Base-by-base conservation (phyloP, 2,113 vertebrate species). In the Daphoenositta chrysoptera region DNA sequence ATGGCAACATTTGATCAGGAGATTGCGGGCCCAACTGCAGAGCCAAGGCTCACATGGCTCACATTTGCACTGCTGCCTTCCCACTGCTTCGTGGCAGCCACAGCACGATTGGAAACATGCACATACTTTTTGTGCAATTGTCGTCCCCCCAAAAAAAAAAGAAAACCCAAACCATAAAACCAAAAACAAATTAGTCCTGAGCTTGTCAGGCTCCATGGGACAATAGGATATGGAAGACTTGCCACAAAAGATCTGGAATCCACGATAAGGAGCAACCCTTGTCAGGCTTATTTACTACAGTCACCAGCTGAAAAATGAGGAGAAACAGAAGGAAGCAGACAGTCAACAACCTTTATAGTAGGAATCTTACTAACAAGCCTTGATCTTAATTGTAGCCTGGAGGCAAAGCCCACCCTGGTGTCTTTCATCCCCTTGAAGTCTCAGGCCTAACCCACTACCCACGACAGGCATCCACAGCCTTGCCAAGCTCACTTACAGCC, bases 391-490 rank as follows among this genome's bases (percentile, higher is more conserved):
- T 90, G 79, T 24, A 96, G 95, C 93, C 75, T 73, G 33, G 35
- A 96, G 95, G 84, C 85, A 95, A 96, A 95, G 95, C 96, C 94
- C 96, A 97, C 93, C 93, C 95, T 85, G 84, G 82, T 93, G 91
- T 94, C 78, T 96, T 96, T 96, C 82, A 96, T 97, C 58, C 87
- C 48, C 88, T 93, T 93, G 82, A 95, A 96, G 85, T 90, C 50
- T 90, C 78, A 88, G 58, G 23, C 39, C 79, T 87, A 94, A 87
- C 66, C 84, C 79, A 73, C 87, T 91, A 95, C 83, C 94, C 94
- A 86, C 75, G 80, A 54, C 85, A 94, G 77, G 70, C 84, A 94
- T 58, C 39, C 90, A 85, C 90, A 85, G 26, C 23, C 45, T 76
- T 94, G 94, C 85, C 95, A 97, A 83, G 60, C 58, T 80, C 39